Conservation (phyloP, 2,888 invertebrate species). For the Mayetiola destructor region DNA sequence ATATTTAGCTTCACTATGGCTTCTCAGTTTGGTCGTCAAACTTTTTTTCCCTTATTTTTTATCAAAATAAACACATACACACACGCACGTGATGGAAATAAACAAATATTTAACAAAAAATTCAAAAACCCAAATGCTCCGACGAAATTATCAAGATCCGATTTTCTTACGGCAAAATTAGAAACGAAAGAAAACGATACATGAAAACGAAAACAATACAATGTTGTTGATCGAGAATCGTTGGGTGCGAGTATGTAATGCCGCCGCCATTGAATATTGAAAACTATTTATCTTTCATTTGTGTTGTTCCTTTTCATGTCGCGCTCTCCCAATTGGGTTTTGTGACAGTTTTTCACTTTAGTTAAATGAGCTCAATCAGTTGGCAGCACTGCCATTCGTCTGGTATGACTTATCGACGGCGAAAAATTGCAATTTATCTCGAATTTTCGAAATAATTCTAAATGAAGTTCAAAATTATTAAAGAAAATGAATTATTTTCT, state of each 20-base stretch:
- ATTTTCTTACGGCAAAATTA: neutral
- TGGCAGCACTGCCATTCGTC: neutral
- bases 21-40: neutral
- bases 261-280: slow-evolving; percentile 11
- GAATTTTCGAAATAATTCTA: neutral
- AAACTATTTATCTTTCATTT: neutral
- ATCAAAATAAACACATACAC: neutral
- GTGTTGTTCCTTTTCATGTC: neutral
- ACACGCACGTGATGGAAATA: too few species aligned
- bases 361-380: neutral
- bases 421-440: neutral
- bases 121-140: neutral
- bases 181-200: neutral
- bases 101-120: neutral
- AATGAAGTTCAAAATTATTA: neutral
- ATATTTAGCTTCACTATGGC: neutral
- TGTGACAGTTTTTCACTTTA: neutral
- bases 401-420: neutral
- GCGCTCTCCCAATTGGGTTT: neutral
- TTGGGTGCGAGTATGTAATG: neutral
- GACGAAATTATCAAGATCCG: too few species aligned
- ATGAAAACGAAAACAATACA: slow-evolving; percentile 3
- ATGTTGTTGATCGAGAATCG: too few species aligned
- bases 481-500: neutral
- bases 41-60: neutral